Evolutionary conservation across 1,140 invertebrate species (phyloP).

Genomic region (Brachionus angularis): DNA sequence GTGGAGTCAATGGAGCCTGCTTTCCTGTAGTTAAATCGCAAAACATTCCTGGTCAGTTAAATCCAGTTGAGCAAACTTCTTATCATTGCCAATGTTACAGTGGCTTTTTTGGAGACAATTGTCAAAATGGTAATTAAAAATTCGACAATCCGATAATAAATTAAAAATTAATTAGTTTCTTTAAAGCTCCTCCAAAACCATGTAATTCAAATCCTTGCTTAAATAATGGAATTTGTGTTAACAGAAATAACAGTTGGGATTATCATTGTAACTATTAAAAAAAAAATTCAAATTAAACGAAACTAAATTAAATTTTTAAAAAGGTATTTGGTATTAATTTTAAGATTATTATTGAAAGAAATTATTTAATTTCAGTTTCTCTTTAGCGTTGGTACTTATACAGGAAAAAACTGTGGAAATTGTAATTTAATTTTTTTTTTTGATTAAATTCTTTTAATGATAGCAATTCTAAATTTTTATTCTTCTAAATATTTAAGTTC

Average conservation of each 20-base stretch:
- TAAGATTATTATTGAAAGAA: too few relatives aligned
- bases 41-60: slow-evolving; percentile 17
- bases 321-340: background rate
- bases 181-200: background rate
- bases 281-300: too few relatives aligned
- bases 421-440: slow-evolving; percentile 3
- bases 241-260: slow-evolving; percentile 37
- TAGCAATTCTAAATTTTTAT: background rate
- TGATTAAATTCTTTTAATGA: background rate
- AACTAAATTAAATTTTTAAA: too few relatives aligned
- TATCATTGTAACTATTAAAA: slow-evolving; percentile 17
- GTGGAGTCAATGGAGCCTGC: slow-evolving; percentile 28
- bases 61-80: slow-evolving; percentile 27
- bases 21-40: slow-evolving; percentile 23
- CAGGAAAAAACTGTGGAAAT: slow-evolving; percentile 39
- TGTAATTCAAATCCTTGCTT: slow-evolving; percentile 38
- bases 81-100: slow-evolving; percentile 44
- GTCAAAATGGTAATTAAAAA: slow-evolving; percentile 25
- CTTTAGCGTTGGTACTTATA: slow-evolving; percentile 20
- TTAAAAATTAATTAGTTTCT: too few relatives aligned
- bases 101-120: slow-evolving; percentile 37
- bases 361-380: background rate
- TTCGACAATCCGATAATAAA: too few relatives aligned
- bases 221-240: slow-evolving; percentile 29
- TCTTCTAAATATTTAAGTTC: too few relatives aligned